phyloP scores from a whole-genome alignment of 2,113 vertebrate genomes.

The Lamprologus sp. region DNA sequence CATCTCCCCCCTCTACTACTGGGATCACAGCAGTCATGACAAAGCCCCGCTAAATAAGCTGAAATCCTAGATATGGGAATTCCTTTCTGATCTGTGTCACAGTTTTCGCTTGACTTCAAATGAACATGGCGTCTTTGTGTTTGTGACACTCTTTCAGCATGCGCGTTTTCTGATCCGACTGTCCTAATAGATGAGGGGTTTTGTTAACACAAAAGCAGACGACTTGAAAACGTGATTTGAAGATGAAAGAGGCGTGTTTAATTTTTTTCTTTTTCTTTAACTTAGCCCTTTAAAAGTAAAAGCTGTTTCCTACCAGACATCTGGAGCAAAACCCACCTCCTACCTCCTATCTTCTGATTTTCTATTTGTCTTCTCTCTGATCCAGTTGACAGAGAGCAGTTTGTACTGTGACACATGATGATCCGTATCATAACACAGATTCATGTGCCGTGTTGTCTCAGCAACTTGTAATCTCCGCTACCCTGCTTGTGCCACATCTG shows the following conservation, averaged over 20 bases:
- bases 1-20: not conserved
- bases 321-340: not conserved
- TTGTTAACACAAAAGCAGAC: not conserved
- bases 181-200: not conserved
- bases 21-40: not conserved
- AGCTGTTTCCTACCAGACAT: not conserved
- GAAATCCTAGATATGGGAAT: not conserved
- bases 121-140: not conserved
- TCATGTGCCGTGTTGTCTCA: slow-evolving; percentile 4
- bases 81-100: slow-evolving; percentile 3
- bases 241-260: not conserved
- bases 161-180: not conserved
- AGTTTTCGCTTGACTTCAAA: not conserved
- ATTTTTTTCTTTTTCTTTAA: not conserved
- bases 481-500: slow-evolving; percentile 34
- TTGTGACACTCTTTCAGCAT: not conserved
- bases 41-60: not conserved
- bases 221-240: not conserved
- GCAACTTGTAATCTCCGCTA: slow-evolving; percentile 36
- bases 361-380: not conserved
- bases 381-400: slow-evolving; percentile 29
- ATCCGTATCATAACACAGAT: slow-evolving; percentile 23
- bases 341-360: not conserved
- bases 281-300: not conserved
- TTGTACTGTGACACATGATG: slow-evolving; percentile 25